These are phyloP conservation scores for Podiceps cristatus DNA, from an alignment of 2,113 vertebrate species.

Conservation along the genomic window DNA sequence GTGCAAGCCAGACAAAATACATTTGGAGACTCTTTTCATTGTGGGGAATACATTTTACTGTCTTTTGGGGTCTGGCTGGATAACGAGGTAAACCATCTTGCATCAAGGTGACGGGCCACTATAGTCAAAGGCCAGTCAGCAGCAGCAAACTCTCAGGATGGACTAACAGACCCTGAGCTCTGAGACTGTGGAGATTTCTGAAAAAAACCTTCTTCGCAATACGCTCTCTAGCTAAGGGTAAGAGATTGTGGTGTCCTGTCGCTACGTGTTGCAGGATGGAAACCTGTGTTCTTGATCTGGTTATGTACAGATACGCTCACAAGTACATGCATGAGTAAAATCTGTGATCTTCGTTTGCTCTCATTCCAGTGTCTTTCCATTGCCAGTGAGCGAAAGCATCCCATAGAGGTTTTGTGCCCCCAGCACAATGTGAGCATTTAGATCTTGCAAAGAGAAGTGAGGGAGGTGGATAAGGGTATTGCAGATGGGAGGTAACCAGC, in stretches of 20 bases:
- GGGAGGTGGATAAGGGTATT: not conserved
- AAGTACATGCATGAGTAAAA: not conserved
- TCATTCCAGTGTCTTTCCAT: not conserved
- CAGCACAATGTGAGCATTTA: not conserved
- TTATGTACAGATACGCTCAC: not conserved
- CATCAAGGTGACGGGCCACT: too few relatives aligned
- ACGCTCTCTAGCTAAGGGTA: not conserved
- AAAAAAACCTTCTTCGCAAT: not conserved
- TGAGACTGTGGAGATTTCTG: not conserved
- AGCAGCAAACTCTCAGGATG: not conserved
- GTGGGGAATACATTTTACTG: not conserved
- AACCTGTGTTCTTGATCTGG: not conserved
- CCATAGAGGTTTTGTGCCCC: not conserved
- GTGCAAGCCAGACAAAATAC: not conserved
- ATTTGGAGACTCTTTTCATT: not conserved
- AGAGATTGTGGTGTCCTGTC: not conserved
- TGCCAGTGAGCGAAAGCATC: not conserved
- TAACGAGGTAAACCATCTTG: not conserved
- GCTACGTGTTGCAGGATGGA: not conserved
- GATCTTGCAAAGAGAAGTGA: not conserved
- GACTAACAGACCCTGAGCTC: not conserved
- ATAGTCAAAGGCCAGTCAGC: not conserved
- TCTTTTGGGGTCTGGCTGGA: not conserved
- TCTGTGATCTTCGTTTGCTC: fast-evolving
- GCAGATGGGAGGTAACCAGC: not conserved